phyloP scores from a whole-genome alignment of 2,113 vertebrate genomes.

The Dendrocopos noguchii region DNA sequence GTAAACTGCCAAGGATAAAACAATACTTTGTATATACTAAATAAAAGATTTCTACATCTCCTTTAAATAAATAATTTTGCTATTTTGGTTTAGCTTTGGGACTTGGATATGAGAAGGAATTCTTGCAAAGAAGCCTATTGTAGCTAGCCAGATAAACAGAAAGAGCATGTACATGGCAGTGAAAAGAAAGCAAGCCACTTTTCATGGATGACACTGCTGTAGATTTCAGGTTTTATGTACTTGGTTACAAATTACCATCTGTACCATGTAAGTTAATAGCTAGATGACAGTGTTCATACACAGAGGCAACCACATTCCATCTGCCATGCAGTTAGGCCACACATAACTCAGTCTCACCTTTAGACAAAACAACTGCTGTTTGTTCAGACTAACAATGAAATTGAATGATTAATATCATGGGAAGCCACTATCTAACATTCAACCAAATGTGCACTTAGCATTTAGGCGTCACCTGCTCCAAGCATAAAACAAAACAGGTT shows the following conservation, averaged over 20 bases:
- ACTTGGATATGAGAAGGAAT: not conserved
- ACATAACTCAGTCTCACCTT: slow-evolving; percentile 85
- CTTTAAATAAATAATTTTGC: slow-evolving; percentile 50
- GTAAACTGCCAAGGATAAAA: slow-evolving; percentile 68
- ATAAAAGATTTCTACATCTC: slow-evolving; percentile 13
- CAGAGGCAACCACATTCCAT: slow-evolving; percentile 82
- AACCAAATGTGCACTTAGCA: slow-evolving; percentile 56
- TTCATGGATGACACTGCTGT: slow-evolving; percentile 12
- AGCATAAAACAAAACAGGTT: slow-evolving; percentile 40
- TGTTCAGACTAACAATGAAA: slow-evolving; percentile 81
- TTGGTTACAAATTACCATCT: slow-evolving; percentile 87
- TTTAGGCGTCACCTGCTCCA: slow-evolving; percentile 61
- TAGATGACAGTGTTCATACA: slow-evolving; percentile 80
- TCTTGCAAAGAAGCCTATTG: not conserved
- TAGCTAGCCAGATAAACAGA: not conserved
- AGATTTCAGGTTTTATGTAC: slow-evolving; percentile 79
- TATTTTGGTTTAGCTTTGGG: slow-evolving; percentile 48
- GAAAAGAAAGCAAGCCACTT: not conserved
- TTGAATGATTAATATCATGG: slow-evolving; percentile 76
- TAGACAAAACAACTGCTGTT: slow-evolving; percentile 83
- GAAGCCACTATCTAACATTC: slow-evolving; percentile 57
- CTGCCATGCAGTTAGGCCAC: slow-evolving; percentile 80
- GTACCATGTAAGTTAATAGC: slow-evolving; percentile 83
- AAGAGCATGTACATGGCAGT: not conserved
- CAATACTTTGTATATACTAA: slow-evolving; percentile 66